Evolutionary conservation across 1,140 invertebrate species (phyloP).

Genomic region (Whitmania pigra): DNA sequence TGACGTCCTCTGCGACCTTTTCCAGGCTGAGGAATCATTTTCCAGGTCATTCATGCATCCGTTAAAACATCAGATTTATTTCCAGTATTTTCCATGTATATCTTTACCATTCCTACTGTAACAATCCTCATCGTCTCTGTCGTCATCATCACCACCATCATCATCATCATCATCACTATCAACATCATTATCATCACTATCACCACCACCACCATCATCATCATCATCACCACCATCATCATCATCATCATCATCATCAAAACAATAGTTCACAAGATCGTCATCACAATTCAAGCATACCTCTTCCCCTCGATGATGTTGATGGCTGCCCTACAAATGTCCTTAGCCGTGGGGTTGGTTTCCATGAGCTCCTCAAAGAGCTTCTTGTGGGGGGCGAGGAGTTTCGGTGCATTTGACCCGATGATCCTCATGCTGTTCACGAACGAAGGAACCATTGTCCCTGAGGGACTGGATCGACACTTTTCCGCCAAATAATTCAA

Average conservation of each 20-base stretch:
- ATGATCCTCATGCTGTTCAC: slow-evolving; percentile 20
- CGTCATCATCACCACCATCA: neutral
- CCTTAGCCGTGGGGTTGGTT: slow-evolving; percentile 16
- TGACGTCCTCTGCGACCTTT: slow-evolving; percentile 24
- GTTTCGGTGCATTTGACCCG: slow-evolving; percentile 19
- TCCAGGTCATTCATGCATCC: neutral
- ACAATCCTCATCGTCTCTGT: neutral
- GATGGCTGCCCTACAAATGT: slow-evolving; percentile 17
- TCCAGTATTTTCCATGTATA: neutral
- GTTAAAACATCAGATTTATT: neutral
- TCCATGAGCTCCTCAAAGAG: slow-evolving; percentile 17
- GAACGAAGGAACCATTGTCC: neutral
- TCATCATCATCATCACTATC: neutral
- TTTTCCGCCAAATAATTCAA: neutral
- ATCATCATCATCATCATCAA: neutral
- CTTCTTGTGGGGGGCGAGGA: slow-evolving; percentile 20
- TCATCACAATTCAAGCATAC: slow-evolving; percentile 17
- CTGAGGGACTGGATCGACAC: neutral
- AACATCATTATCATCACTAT: neutral
- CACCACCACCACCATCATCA: neutral
- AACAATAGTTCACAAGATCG: neutral
- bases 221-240: neutral
- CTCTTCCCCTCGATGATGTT: slow-evolving; percentile 29
- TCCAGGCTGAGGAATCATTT: slow-evolving; percentile 26
- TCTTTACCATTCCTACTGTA: neutral